Conservation (phyloP, 2,113 vertebrate genomes). For the Podarcis muralis region DNA sequence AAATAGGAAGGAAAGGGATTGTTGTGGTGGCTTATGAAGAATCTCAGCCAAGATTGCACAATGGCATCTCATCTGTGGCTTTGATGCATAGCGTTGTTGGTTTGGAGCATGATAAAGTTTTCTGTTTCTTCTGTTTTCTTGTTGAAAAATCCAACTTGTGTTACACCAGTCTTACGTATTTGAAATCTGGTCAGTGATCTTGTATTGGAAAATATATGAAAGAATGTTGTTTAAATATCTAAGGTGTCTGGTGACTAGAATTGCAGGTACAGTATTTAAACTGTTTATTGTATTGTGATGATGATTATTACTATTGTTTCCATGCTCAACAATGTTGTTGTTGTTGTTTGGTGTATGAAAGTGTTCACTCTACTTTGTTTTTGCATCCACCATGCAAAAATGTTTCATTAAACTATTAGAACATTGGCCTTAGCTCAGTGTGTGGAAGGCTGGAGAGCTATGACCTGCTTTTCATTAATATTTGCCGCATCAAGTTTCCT, state of each 20-base stretch:
- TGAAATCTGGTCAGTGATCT: neutral
- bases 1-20: neutral
- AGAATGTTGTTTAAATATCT: neutral
- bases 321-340: neutral
- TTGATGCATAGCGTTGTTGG: neutral
- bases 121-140: no score
- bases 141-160: neutral
- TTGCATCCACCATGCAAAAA: neutral
- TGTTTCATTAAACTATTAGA: neutral
- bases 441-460: neutral
- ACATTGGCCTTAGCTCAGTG: neutral
- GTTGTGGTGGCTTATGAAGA: neutral
- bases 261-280: neutral
- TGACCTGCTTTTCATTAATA: neutral
- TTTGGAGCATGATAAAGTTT: no score
- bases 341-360: neutral
- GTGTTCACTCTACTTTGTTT: neutral
- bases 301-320: neutral
- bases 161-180: neutral
- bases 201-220: no score
- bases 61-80: neutral
- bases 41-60: neutral
- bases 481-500: neutral
- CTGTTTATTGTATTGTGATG: neutral
- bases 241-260: neutral